These are phyloP conservation scores for Microctonus aethiopoides DNA, from an alignment of 2,888 invertebrate genomes.

Conservation along the genomic window DNA sequence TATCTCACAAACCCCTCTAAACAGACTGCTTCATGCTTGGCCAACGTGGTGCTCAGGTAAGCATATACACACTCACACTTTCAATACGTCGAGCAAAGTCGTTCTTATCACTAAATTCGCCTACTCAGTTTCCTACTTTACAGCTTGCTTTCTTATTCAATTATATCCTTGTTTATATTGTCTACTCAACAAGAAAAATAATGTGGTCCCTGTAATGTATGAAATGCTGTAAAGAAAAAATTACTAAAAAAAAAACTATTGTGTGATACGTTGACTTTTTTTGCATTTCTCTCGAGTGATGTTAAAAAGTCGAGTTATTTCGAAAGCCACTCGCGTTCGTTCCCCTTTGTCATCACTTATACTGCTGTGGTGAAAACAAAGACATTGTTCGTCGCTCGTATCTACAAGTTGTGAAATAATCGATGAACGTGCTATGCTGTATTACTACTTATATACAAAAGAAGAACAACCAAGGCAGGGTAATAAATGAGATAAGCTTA, in stretches of 20 bases:
- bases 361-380: constrained; percentile 63
- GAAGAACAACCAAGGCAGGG: constrained; percentile 42
- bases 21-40: constrained; percentile 50
- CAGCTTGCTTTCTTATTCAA: not conserved
- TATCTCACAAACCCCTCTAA: constrained; percentile 52
- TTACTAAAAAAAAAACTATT: no score
- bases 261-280: no score
- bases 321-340: no score
- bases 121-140: not conserved
- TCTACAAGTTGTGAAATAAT: constrained; percentile 65
- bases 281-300: no score
- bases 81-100: not conserved
- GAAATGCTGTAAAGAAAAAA: no score
- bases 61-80: constrained; percentile 44
- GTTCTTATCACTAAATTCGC: not conserved
- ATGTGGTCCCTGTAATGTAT: no score
- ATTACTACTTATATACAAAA: constrained; percentile 37
- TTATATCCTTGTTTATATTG: not conserved
- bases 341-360: no score
- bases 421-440: constrained; percentile 57
- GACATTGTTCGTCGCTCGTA: constrained; percentile 62
- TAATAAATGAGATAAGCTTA: constrained; percentile 64
- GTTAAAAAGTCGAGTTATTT: no score
- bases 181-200: not conserved
- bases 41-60: constrained; percentile 50